phyloP scores from a whole-genome alignment of 2,797 vertebrate species.

The Macroramphosus scolopax region DNA sequence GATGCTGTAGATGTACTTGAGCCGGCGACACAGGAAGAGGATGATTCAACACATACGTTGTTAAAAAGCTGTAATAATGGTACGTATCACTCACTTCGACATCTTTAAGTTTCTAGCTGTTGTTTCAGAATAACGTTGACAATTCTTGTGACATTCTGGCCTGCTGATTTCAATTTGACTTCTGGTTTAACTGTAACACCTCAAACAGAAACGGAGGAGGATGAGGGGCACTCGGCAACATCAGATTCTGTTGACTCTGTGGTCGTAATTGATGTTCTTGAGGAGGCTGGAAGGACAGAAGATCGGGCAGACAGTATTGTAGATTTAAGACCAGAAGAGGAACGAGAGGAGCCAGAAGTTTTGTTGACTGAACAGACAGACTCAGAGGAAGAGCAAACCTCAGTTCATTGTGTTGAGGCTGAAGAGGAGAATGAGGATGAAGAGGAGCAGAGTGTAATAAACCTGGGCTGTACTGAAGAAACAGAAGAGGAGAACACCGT shows the following conservation, averaged over 20 bases:
- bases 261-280: conserved; percentile 11
- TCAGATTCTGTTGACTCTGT: conserved; percentile 15
- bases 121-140: conserved; percentile 11
- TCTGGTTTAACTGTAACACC: too few relatives aligned
- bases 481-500: conserved; percentile 24
- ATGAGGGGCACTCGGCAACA: conserved; percentile 1
- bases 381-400: conserved; percentile 25
- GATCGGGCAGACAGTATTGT: conserved; percentile 13
- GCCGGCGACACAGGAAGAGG: conserved; percentile 50
- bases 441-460: conserved; percentile 23
- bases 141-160: too few relatives aligned
- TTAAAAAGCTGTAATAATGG: conserved; percentile 30
- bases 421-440: conserved; percentile 26
- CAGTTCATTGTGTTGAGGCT: conserved; percentile 10
- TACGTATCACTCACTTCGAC: conserved; percentile 29
- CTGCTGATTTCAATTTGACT: too few relatives aligned
- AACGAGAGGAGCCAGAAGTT: conserved; percentile 33
- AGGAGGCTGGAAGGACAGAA: conserved; percentile 14
- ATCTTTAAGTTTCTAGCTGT: background rate
- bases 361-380: conserved; percentile 35
- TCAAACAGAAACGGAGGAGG: conserved; percentile 31
- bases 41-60: conserved; percentile 34
- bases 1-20: conserved; percentile 55
- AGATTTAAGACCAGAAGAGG: conserved; percentile 43
- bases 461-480: conserved; percentile 11